These are phyloP conservation scores for Drosophila testacea DNA, from an alignment of 2,888 invertebrate species.

Conservation along the genomic window DNA sequence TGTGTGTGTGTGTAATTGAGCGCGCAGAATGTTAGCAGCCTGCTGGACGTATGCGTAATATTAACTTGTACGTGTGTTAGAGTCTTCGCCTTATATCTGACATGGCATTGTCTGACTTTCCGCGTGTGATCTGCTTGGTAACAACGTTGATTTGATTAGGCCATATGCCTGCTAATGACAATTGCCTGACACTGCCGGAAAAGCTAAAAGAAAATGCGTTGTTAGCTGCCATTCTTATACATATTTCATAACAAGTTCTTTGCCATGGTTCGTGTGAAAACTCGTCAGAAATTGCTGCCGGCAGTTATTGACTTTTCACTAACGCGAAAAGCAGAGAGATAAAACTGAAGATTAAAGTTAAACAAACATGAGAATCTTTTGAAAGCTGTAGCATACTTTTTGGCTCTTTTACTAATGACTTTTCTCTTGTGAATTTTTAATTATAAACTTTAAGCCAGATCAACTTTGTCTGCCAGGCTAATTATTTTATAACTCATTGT, in stretches of 20 bases:
- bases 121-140: slow-evolving; percentile 29
- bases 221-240: slow-evolving; percentile 22
- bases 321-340: background rate
- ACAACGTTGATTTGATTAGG: slow-evolving; percentile 57
- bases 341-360: slow-evolving; percentile 2
- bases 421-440: background rate
- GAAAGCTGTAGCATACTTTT: slow-evolving; percentile 5
- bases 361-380: background rate
- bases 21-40: slow-evolving; percentile 44
- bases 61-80: slow-evolving; percentile 33
- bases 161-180: slow-evolving; percentile 66
- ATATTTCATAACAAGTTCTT: slow-evolving; percentile 1
- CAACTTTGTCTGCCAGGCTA: slow-evolving; percentile 1
- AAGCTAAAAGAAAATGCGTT: slow-evolving; percentile 20
- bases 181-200: slow-evolving; percentile 20
- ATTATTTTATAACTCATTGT: slow-evolving; percentile 2
- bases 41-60: slow-evolving; percentile 46
- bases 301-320: slow-evolving; percentile 33
- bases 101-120: slow-evolving; percentile 3
- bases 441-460: slow-evolving; percentile 2
- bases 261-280: background rate
- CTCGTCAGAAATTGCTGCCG: slow-evolving; percentile 4
- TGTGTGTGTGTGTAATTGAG: slow-evolving; percentile 62
- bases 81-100: slow-evolving; percentile 2
- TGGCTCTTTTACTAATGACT: too few species aligned